phyloP scores from a whole-genome alignment of 2,797 vertebrate species.

The Hapalemur alaotrensis region DNA sequence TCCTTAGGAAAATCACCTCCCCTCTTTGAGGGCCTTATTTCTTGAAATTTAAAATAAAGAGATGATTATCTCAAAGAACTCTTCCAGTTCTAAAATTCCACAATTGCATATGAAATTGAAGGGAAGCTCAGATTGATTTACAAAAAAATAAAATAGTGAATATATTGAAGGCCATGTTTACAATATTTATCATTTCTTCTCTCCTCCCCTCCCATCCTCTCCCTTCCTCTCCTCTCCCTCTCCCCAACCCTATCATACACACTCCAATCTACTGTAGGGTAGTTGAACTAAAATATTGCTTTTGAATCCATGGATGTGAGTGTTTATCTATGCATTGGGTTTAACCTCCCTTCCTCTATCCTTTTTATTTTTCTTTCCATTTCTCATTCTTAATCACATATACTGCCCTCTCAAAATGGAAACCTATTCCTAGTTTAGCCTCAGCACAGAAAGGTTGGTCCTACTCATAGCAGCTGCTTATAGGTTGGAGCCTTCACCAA shows the following conservation, averaged over 20 bases:
- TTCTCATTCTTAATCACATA: not conserved
- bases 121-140: not conserved
- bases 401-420: not conserved
- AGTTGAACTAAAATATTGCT: not conserved
- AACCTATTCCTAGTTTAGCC: not conserved
- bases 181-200: not conserved
- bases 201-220: not conserved
- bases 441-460: not conserved
- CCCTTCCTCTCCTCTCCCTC: not conserved
- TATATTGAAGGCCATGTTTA: conserved; percentile 1
- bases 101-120: not conserved
- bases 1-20: not conserved
- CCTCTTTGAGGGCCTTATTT: not conserved
- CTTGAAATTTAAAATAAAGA: not conserved
- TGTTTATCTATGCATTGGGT: not conserved
- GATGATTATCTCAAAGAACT: not conserved
- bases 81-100: not conserved
- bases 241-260: not conserved
- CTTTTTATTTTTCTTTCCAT: not conserved
- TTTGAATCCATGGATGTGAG: not conserved
- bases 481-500: not conserved
- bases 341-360: not conserved
- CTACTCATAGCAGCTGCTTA: not conserved
- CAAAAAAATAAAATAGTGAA: not conserved
- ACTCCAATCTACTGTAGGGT: not conserved